phyloP scores from a whole-genome alignment of 2,113 vertebrate genomes.

The Mus spicilegus region DNA sequence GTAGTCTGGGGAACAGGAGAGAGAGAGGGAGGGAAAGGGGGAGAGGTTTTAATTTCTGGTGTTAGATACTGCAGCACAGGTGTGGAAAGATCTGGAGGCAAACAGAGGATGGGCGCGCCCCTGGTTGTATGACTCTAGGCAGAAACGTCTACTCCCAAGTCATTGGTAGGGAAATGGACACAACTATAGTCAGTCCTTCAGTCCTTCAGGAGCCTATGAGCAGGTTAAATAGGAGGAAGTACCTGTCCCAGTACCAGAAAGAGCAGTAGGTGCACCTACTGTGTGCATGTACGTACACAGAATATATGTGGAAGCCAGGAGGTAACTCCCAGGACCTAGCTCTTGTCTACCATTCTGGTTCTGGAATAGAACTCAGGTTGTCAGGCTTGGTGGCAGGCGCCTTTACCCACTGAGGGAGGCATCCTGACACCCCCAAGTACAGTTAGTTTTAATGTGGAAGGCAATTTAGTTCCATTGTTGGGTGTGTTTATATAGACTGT shows the following conservation, averaged over 20 bases:
- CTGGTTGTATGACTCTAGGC: not conserved
- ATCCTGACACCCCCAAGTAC: not conserved
- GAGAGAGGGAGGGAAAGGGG: too few relatives aligned
- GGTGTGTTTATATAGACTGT: not conserved
- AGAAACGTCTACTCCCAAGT: not conserved
- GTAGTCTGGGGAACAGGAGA: not conserved
- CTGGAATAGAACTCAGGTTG: not conserved
- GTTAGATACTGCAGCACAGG: not conserved
- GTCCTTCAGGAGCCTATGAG: not conserved
- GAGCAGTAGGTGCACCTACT: not conserved
- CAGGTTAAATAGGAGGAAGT: not conserved
- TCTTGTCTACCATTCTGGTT: too few relatives aligned
- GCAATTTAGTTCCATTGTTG: conserved; percentile 14
- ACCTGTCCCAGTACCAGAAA: not conserved
- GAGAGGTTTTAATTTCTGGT: not conserved
- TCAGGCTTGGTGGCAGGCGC: not conserved
- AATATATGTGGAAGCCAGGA: not conserved
- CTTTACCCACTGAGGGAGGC: not conserved
- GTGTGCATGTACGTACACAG: not conserved
- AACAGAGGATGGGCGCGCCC: not conserved
- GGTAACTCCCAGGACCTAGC: not conserved
- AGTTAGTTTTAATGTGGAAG: not conserved
- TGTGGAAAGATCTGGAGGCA: not conserved
- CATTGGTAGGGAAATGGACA: not conserved
- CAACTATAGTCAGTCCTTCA: not conserved